Evolutionary conservation across 1,140 invertebrate genomes (phyloP).

Genomic region (Macrotrachela quadricornifera): DNA sequence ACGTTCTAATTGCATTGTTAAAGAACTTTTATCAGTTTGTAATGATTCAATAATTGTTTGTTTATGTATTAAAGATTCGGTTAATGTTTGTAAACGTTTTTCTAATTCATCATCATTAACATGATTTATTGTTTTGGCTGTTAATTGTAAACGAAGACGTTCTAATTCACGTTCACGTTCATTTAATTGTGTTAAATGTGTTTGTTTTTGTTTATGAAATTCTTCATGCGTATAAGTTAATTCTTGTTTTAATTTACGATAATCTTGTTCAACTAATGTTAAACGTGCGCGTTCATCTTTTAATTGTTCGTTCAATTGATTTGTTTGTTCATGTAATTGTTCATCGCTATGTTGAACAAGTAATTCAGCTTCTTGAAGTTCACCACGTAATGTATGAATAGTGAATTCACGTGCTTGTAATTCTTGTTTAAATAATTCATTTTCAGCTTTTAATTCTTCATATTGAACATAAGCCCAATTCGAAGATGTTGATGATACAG

Average conservation of each 20-base stretch:
- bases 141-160: constrained; percentile 34
- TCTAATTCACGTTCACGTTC: constrained; percentile 42
- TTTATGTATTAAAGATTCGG: constrained; percentile 55
- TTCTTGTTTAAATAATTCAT: constrained; percentile 40
- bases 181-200: constrained; percentile 33
- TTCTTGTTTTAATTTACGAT: constrained; percentile 30
- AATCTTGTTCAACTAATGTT: not conserved
- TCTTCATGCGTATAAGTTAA: constrained; percentile 39
- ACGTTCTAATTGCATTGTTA: constrained; percentile 52
- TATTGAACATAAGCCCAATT: constrained; percentile 19
- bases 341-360: constrained; percentile 17
- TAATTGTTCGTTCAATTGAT: constrained; percentile 21
- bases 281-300: constrained; percentile 11
- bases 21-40: constrained; percentile 54
- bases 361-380: constrained; percentile 34
- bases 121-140: constrained; percentile 30
- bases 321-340: constrained; percentile 16
- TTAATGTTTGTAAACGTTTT: constrained; percentile 43
- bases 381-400: constrained; percentile 34
- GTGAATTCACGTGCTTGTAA: constrained; percentile 36
- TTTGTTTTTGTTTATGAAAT: constrained; percentile 33
- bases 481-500: not conserved
- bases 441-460: constrained; percentile 37
- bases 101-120: constrained; percentile 42
- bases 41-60: constrained; percentile 51